Conservation (phyloP, 2,888 invertebrate genomes). For the Thymelicus sylvestris region DNA sequence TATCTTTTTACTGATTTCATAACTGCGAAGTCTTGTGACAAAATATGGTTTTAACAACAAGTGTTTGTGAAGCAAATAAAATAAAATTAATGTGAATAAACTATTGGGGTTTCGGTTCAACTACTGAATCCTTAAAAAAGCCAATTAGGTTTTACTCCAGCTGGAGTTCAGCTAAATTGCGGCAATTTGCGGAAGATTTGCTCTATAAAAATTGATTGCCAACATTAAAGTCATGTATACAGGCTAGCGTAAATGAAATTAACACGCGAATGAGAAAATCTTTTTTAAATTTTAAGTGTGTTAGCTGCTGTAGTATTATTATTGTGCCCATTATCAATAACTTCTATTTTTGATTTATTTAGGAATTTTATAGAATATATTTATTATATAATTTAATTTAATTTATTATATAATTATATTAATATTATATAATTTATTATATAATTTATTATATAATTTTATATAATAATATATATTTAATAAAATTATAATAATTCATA, state of each 20-base stretch:
- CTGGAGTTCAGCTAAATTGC: slow-evolving; percentile 32
- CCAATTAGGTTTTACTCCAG: slow-evolving; percentile 34
- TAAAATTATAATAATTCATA: too few species aligned
- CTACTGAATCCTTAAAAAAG: slow-evolving; percentile 29
- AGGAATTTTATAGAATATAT: too few species aligned
- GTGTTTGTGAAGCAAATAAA: neutral
- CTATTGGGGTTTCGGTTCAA: slow-evolving; percentile 8
- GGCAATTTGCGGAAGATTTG: slow-evolving; percentile 35
- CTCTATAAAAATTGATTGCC: slow-evolving; percentile 38
- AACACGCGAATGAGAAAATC: slow-evolving; percentile 25
- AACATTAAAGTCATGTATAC: slow-evolving; percentile 37
- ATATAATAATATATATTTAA: too few species aligned
- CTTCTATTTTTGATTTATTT: too few species aligned
- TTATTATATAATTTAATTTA: too few species aligned
- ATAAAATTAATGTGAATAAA: neutral
- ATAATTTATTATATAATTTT: too few species aligned
- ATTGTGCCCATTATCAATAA: too few species aligned
- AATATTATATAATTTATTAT: too few species aligned
- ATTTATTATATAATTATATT: too few species aligned
- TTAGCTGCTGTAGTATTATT: neutral
- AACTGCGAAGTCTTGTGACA: too few species aligned
- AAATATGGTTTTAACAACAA: too few species aligned
- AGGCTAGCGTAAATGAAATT: slow-evolving; percentile 33
- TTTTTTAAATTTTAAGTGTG: neutral
- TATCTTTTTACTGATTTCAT: too few species aligned